Base-by-base conservation (phyloP, 2,888 invertebrate genomes). In the Lissocephala sabroskyi region DNA sequence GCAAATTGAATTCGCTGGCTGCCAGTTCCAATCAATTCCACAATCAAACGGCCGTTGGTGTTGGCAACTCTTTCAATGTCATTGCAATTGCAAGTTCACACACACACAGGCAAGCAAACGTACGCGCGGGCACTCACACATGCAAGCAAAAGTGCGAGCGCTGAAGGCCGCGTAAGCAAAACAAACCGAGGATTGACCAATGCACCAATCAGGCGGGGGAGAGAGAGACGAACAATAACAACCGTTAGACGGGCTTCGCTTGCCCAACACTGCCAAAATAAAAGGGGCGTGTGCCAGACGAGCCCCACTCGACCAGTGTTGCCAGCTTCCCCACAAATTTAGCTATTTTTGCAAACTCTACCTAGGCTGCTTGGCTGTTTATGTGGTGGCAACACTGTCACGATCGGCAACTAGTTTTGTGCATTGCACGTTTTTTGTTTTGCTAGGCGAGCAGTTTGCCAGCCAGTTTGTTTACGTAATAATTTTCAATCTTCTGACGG, bases 21-120 rank as follows among this genome's bases (percentile, higher is more conserved):
- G n/a, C n/a, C 10, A 19, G 10, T 46, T 41, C 43, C 41, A 45
- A 36, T 35, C 52, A 37, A 46, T 70, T 74, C 49, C 53, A 45
- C 67, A 71, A 68, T 62, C 30, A 37, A 53, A 51, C 37, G 11
- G 45, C 30, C 9, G 16, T 17, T 35, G 37, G 37, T 19, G 19
- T n/a, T n/a, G 37, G 44, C 70, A 53, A 47, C 57, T 60, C 60
- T 75, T 78, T 70, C 71, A 79, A 79, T 71, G 71, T 62, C 77
- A 79, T 56, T 75, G 61, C 56, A 61, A 58, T 43, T 51, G 51
- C 74, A 73, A 61, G 54, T 56, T 41, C 23, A 29, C 45, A 40
- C 39, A 51, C n/a, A n/a, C n/a, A n/a, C n/a, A n/a, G n/a, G n/a
- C n/a, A n/a, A 36, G 44, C 29, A 52, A 37, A 50, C 30, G 32